Conservation (phyloP, 2,797 vertebrate genomes). For the Clarias platycephalus region DNA sequence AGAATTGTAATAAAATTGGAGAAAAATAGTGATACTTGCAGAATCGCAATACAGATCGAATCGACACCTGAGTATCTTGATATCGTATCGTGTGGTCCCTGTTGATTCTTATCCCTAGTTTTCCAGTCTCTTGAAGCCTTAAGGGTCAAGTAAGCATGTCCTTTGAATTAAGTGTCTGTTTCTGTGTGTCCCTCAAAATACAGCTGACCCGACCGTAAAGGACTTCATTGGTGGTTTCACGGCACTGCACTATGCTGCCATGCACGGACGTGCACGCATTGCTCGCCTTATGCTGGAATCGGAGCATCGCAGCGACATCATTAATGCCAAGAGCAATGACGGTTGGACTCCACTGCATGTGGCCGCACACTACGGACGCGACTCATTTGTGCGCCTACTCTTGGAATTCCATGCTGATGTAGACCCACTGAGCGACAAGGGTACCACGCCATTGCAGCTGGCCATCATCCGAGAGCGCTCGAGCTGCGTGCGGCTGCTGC, state of each 20-base stretch:
- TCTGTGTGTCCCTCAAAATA: not conserved
- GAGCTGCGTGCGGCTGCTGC: slow-evolving; percentile 95
- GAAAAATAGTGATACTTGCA: no score
- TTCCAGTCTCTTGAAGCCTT: not conserved
- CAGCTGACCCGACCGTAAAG: slow-evolving; percentile 96
- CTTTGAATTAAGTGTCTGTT: not conserved
- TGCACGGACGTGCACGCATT: slow-evolving; percentile 95
- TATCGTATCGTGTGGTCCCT: no score
- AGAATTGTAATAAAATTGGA: no score
- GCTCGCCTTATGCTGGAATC: slow-evolving; percentile 96
- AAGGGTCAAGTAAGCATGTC: no score
- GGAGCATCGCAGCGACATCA: slow-evolving; percentile 90
- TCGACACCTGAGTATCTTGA: no score
- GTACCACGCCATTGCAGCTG: slow-evolving; percentile 93
- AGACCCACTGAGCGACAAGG: slow-evolving; percentile 96
- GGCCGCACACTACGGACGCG: slow-evolving; percentile 95
- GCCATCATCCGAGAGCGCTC: slow-evolving; percentile 97
- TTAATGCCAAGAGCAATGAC: slow-evolving; percentile 97
- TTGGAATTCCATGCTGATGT: slow-evolving; percentile 96
- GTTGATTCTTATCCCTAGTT: no score
- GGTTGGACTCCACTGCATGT: slow-evolving; percentile 98
- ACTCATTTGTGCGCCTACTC: slow-evolving; percentile 94
- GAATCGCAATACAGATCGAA: no score
- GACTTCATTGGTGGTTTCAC: slow-evolving; percentile 98
- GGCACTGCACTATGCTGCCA: slow-evolving; percentile 95